Evolutionary conservation across 2,797 vertebrate genomes (phyloP).

Genomic region (Melopsittacus undulatus): DNA sequence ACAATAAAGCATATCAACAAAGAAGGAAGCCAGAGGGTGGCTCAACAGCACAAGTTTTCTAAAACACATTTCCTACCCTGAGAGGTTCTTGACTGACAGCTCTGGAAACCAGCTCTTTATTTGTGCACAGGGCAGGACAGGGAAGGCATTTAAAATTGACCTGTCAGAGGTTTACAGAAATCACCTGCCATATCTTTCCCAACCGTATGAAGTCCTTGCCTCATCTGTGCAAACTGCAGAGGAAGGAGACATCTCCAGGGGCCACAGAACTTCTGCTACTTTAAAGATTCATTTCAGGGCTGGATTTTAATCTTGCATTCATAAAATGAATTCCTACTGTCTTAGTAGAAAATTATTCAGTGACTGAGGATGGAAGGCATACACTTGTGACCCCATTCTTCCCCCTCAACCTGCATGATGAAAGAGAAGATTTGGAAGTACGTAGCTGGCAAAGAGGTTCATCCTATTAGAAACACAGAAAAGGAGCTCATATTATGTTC

Average conservation of each 20-base stretch:
- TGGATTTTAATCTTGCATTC: neutral
- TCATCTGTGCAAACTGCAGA: neutral
- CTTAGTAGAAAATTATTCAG: neutral
- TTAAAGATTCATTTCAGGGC: neutral
- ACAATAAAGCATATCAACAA: constrained; percentile 26
- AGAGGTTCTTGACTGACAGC: constrained; percentile 50
- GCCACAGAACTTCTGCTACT: neutral
- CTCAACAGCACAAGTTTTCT: constrained; percentile 56
- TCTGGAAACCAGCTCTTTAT: neutral
- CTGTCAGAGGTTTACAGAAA: neutral
- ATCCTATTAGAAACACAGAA: neutral
- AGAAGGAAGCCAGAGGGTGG: constrained; percentile 69
- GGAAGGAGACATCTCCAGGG: neutral
- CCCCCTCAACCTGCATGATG: neutral
- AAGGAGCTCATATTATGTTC: neutral
- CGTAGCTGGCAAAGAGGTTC: neutral
- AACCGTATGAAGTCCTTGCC: neutral
- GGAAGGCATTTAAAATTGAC: neutral
- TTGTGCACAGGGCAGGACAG: constrained; percentile 9
- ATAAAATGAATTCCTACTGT: neutral
- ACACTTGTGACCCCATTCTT: neutral
- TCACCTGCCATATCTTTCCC: neutral
- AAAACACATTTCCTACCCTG: constrained; percentile 56
- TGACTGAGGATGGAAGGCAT: neutral
- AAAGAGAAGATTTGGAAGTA: neutral